Evolutionary conservation across 2,888 invertebrate species (phyloP), one percentile per base, ranked within the genome.

Genomic region (Drosophila prostipennis): DNA sequence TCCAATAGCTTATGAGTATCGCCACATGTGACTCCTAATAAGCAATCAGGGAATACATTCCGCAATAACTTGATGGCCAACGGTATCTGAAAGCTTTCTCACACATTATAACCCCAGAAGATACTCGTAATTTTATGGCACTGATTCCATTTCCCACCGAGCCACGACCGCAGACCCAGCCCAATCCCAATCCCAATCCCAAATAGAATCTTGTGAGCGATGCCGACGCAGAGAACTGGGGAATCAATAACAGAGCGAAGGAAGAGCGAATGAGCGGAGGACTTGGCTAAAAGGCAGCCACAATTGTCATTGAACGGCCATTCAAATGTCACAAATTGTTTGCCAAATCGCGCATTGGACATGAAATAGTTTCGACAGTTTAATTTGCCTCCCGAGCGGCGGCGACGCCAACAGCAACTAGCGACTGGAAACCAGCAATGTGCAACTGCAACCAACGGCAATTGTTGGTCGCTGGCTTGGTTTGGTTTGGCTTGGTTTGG

Each of bases 351-450:
- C 85, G 78, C 77, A 77, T 81, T 82, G 83, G 89, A 90, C 90
- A 89, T 90, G 89, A 90, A 89, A 90, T 90, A 90, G 87, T 89
- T 90, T 89, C 90, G 90, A 90, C 90, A 90, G 90, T 90, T 90
- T 90, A 90, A 90, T 90, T 90, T 90, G 89, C 89, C 88, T 77
- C 76, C 60, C 60, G 42, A 70, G 34, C 53, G 68, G 59, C 43
- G 40, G 69, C 63, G 32, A 63, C 59, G 56, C 52, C 46, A 67
- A 46, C 67, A 63, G 58, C 60, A 23, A 60, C 53, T 53, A 7
- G 56, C 29, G 37, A 51, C 51, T 29, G 16, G 67, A 59, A 70
- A 5, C 56, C 34, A 40, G 57, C 58, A 58, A 58, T 48, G 39
- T 59, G 59, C 58, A 59, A 59, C 59, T 46, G 11, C 58, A 43